Conservation (phyloP, 1,140 invertebrate species). For the Aphis craccivora region DNA sequence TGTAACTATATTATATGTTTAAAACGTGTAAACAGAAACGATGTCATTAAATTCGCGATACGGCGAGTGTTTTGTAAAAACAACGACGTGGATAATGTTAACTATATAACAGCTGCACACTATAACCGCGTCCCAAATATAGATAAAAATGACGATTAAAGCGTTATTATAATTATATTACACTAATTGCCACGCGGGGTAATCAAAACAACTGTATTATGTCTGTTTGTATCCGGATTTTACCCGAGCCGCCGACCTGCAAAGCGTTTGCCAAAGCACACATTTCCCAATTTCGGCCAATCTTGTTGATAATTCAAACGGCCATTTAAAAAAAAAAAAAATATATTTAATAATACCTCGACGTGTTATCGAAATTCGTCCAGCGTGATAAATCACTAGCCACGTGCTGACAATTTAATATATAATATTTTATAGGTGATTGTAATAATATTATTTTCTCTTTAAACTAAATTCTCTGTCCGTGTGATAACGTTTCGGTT, state of each 20-base stretch:
- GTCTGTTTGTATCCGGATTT: neutral
- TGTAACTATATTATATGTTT: neutral
- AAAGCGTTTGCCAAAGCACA: too few species aligned
- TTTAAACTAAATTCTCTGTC: too few species aligned
- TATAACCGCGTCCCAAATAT: neutral
- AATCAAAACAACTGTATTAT: constrained; percentile 10
- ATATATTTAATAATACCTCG: neutral
- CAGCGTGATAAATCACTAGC: too few species aligned
- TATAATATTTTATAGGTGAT: too few species aligned
- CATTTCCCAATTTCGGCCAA: neutral
- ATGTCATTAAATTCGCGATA: neutral
- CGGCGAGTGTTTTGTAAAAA: neutral
- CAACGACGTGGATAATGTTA: neutral
- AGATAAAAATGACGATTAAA: constrained; percentile 3
- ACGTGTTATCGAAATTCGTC: neutral
- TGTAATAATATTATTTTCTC: too few species aligned
- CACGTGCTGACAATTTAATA: too few species aligned
- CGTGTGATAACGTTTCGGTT: too few species aligned
- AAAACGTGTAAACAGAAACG: neutral
- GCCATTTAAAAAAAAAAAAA: neutral
- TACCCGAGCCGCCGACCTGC: neutral
- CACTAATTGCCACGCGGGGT: neutral
- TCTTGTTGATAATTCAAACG: neutral
- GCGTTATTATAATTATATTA: constrained; percentile 18
- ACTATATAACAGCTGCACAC: constrained; percentile 1